phyloP scores from a whole-genome alignment of 2,888 invertebrate genomes.

The Cataglyphis altisquamis region DNA sequence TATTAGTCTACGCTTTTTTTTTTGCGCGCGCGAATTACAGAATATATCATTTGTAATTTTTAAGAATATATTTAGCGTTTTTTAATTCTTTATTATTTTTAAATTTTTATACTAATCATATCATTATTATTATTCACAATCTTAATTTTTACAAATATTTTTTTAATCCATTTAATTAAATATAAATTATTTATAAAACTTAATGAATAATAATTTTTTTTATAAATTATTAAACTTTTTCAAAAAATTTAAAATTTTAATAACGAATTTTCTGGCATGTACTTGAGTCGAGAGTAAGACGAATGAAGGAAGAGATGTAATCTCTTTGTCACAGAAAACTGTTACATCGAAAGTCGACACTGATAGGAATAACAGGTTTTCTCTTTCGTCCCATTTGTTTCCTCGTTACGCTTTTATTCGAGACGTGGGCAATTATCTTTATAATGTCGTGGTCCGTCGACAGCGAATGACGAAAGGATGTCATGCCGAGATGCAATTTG shows the following conservation, averaged over 20 bases:
- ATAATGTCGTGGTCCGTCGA: constrained; percentile 11
- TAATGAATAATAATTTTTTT: too few relatives aligned
- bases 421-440: constrained; percentile 27
- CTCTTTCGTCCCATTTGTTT: not conserved
- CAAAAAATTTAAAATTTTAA: too few relatives aligned
- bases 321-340: not conserved
- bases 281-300: not conserved
- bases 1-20: not conserved
- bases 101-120: too few relatives aligned
- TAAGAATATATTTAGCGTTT: not conserved
- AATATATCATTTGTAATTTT: not conserved
- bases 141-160: too few relatives aligned
- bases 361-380: constrained; percentile 38
- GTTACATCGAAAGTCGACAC: constrained; percentile 4
- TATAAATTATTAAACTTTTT: too few relatives aligned
- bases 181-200: too few relatives aligned
- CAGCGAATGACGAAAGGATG: constrained; percentile 35
- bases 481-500: not conserved
- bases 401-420: constrained; percentile 11
- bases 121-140: too few relatives aligned
- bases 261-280: not conserved
- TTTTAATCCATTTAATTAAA: too few relatives aligned
- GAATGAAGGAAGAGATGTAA: constrained; percentile 11
- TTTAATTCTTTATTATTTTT: too few relatives aligned
- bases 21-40: not conserved